A percentile compares a stretch with the other conserved stretches of the same genome.
phyloP scores from a whole-genome alignment of 2,113 vertebrate species.

The Ivindomyrus marchei region DNA sequence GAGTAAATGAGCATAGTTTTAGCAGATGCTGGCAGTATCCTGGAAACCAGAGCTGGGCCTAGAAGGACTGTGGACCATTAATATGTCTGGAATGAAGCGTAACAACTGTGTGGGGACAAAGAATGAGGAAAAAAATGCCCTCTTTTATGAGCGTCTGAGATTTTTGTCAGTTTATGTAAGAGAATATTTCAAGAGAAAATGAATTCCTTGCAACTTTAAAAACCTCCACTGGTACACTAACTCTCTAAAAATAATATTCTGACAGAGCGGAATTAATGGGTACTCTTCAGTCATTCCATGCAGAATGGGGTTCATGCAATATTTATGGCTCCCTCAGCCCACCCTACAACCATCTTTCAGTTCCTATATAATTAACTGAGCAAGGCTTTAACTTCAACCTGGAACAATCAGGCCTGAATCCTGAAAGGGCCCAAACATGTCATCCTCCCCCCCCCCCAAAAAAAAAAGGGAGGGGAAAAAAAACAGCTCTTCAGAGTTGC shows the following conservation, averaged over 20 bases:
- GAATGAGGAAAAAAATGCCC: background rate
- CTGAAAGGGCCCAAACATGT: conserved; percentile 45
- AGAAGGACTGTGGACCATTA: conserved; percentile 18
- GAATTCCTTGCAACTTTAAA: conserved; percentile 61
- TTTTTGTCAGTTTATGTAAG: conserved; percentile 49
- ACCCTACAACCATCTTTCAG: conserved; percentile 52
- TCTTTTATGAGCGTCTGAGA: conserved; percentile 41
- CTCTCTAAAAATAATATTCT: conserved; percentile 67
- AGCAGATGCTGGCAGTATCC: background rate
- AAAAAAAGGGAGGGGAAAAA: background rate
- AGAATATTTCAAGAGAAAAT: conserved; percentile 52
- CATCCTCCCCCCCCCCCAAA: conserved; percentile 17
- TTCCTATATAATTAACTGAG: conserved; percentile 57
- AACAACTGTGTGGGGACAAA: conserved; percentile 11
- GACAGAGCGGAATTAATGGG: conserved; percentile 64
- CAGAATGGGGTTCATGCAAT: conserved; percentile 63
- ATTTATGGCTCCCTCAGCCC: conserved; percentile 60
- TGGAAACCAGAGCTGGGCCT: background rate
- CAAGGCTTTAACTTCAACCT: conserved; percentile 51
- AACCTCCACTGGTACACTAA: conserved; percentile 55
- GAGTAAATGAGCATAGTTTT: background rate
- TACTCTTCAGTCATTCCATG: conserved; percentile 61
- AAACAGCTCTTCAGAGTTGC: conserved; percentile 28
- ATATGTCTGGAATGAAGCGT: conserved; percentile 7
- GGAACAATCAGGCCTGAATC: conserved; percentile 50